These are phyloP conservation scores for Drosophila asahinai DNA, from an alignment of 1,140 invertebrate genomes.

Conservation along the genomic window DNA sequence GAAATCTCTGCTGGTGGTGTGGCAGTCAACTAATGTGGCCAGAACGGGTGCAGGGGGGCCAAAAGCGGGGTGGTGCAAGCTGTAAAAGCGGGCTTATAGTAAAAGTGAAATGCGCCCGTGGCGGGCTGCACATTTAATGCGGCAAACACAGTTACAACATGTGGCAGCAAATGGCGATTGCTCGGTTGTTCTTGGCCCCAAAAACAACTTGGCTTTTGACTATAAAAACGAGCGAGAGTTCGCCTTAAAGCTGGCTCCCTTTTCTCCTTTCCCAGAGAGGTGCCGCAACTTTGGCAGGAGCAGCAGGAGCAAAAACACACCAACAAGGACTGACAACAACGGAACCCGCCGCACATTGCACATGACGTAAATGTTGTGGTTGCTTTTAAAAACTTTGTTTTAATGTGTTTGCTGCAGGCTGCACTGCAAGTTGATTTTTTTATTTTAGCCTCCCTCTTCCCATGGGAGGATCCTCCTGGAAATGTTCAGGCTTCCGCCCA, in stretches of 20 bases:
- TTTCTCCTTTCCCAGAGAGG: conserved; percentile 2
- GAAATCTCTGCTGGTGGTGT: conserved; percentile 80
- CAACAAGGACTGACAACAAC: conserved; percentile 45
- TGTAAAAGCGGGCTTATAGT: conserved; percentile 71
- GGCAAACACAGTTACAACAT: conserved; percentile 78
- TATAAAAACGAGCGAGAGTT: conserved; percentile 70
- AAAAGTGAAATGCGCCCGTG: conserved; percentile 77
- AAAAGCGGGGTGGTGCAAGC: not conserved
- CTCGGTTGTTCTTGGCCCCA: conserved; percentile 51
- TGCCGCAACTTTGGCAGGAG: conserved; percentile 48
- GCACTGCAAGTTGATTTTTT: conserved; percentile 38
- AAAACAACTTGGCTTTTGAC: conserved; percentile 79
- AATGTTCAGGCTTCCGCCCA: not conserved
- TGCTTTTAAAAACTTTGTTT: conserved; percentile 77
- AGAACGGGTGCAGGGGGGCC: not conserved
- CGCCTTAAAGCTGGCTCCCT: conserved; percentile 62
- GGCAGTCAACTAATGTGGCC: conserved; percentile 68
- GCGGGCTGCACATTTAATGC: conserved; percentile 72
- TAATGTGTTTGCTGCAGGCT: conserved; percentile 65
- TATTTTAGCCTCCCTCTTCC: conserved; percentile 10
- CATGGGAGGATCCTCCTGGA: not conserved
- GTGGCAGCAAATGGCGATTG: conserved; percentile 74
- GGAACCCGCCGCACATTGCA: conserved; percentile 60
- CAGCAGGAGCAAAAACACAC: conserved; percentile 26
- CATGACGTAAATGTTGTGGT: conserved; percentile 74